Evolutionary conservation across 2,888 invertebrate genomes (phyloP), one percentile per base, ranked within the genome.

Genomic region (Eupithecia tripunctaria): DNA sequence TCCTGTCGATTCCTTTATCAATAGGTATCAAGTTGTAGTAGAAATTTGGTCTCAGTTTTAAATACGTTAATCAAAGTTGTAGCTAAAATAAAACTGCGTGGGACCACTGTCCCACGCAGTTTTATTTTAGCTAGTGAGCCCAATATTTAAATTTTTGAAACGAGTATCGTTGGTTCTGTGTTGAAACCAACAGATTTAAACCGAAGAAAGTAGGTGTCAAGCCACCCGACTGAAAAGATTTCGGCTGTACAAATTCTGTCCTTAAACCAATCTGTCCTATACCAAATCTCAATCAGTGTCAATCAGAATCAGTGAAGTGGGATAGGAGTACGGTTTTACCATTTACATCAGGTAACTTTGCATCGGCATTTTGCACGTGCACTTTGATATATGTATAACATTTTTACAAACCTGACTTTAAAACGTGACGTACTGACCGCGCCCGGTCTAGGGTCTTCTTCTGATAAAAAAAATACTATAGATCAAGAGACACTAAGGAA

Each of bases 1-100:
- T 74, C 69, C 21, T 70, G 69, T 43, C 75, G 72, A 76, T 76
- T 76, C 73, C 25, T 10, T 25, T 14, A 25, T 56, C 51, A n/a
- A n/a, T n/a, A n/a, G 21, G 21, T 25, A 12, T 56, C 3, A 56
- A 25, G 56, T 56, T 56, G 1, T 51, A 56, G 14, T 25, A 14
- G 12, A 14, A 25, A 5, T 51, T 51, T 51, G 51, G n/a, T 47
- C 43, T 43, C n/a, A n/a, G n/a, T n/a, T 43, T 43, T 18, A 41
- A 15, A 43, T 18, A 18, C 18, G 3, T 38, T 43, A 43, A 43
- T 43, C 15, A 14, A 43, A 18, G 0, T 41, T 47, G 7, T 8
- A n/a, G 3, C 47, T n/a, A 8, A 47, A 47, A 21, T 21, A 8
- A 47, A 21, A 47, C 10, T 51, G n/a, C n/a, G 47, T 43, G 43